Percentiles rank a stretch among this genome's conserved stretches.
Conservation (phyloP, 2,797 vertebrate genomes). For the Odontamblyopus rebecca region DNA sequence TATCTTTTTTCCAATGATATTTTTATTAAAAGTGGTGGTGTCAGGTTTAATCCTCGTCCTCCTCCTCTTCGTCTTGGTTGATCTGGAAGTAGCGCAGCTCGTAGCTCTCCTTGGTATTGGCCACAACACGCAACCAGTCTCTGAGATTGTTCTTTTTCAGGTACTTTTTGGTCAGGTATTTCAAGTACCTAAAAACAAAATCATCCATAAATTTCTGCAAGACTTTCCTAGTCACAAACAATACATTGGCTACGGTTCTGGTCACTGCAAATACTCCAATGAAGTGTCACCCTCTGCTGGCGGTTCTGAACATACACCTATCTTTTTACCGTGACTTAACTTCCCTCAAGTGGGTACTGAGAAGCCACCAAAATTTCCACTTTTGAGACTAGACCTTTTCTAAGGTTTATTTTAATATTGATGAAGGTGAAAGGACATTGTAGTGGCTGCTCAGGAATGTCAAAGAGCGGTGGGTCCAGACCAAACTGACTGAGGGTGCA, state of each 20-base stretch:
- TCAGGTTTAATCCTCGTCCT: conserved; percentile 89
- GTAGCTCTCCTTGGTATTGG: conserved; percentile 95
- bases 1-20: conserved; percentile 34
- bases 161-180: conserved; percentile 98
- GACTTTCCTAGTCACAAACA: not conserved
- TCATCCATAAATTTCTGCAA: not conserved
- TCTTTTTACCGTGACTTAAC: not conserved
- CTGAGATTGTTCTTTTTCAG: conserved; percentile 96
- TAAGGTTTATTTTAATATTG: too few relatives aligned
- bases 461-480: too few relatives aligned
- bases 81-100: conserved; percentile 98
- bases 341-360: too few relatives aligned
- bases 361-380: too few relatives aligned
- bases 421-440: too few relatives aligned
- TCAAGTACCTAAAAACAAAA: conserved; percentile 83
- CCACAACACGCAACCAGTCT: conserved; percentile 93
- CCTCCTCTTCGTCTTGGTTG: conserved; percentile 95
- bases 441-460: too few relatives aligned
- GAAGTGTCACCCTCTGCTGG: conserved; percentile 55
- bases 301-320: not conserved
- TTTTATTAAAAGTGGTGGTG: conserved; percentile 86
- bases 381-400: too few relatives aligned
- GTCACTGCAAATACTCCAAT: not conserved
- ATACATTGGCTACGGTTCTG: conserved; percentile 4
- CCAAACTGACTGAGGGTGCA: too few relatives aligned